Evolutionary conservation across 1,140 invertebrate genomes (phyloP).

Genomic region (Aphelinus certus): DNA sequence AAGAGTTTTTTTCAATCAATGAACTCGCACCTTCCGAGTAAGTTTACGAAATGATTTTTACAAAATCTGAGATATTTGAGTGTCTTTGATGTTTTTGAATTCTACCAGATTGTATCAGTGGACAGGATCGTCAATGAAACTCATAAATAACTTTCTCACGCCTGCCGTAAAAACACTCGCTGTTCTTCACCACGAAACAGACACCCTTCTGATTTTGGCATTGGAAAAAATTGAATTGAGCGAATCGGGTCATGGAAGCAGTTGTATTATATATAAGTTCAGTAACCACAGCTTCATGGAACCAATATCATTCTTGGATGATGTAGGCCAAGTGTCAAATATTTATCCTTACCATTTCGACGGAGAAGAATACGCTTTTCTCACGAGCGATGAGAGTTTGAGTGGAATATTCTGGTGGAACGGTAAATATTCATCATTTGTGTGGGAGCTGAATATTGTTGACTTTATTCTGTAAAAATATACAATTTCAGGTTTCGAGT

Average conservation of each 20-base stretch:
- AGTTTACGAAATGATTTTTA: too few species aligned
- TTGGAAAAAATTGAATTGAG: constrained; percentile 25
- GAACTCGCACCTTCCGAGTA: constrained; percentile 42
- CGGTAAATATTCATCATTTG: constrained; percentile 33
- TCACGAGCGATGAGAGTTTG: constrained; percentile 38
- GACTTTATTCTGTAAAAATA: too few species aligned
- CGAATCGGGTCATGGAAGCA: neutral
- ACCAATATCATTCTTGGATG: neutral
- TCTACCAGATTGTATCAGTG: constrained; percentile 54
- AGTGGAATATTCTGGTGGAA: constrained; percentile 49
- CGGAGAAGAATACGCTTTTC: constrained; percentile 36
- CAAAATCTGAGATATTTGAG: too few species aligned
- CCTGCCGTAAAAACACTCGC: constrained; percentile 40
- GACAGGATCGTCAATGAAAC: constrained; percentile 55
- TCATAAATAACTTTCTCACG: constrained; percentile 30
- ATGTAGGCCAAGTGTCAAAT: constrained; percentile 1
- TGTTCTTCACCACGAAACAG: constrained; percentile 41
- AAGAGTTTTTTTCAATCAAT: too few species aligned
- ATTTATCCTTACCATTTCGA: constrained; percentile 44
- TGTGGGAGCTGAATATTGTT: too few species aligned
- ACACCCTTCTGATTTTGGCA: constrained; percentile 48
- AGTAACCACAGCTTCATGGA: neutral
- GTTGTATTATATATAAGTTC: constrained; percentile 2
- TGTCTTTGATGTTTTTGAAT: too few species aligned
- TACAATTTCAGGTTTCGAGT: constrained; percentile 41